Conservation (phyloP, 2,888 invertebrate species). For the Lydus trimaculatus region DNA sequence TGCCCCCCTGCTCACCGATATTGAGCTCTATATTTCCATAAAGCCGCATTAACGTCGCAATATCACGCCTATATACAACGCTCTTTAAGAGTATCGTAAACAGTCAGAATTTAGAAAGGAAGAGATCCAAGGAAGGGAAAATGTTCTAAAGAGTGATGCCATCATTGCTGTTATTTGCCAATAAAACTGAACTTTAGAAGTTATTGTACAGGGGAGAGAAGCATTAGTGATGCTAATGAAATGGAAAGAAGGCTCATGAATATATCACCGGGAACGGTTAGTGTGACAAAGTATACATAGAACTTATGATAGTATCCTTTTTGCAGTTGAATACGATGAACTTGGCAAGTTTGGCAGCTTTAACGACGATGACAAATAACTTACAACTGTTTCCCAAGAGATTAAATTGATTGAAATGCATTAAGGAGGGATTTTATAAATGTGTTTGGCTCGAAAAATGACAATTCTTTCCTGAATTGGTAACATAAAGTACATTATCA, state of each 20-base stretch:
- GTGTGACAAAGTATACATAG: conserved; percentile 32
- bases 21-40: conserved; percentile 67
- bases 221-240: conserved; percentile 52
- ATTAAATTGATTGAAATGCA: conserved; percentile 4
- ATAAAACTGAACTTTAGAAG: conserved; percentile 52
- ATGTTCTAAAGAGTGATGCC: conserved; percentile 45
- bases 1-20: conserved; percentile 60
- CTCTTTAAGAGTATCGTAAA: conserved; percentile 53
- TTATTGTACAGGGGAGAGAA: conserved; percentile 45
- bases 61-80: conserved; percentile 53
- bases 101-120: conserved; percentile 48
- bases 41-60: conserved; percentile 66
- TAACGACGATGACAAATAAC: neutral
- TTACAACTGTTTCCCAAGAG: neutral
- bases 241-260: conserved; percentile 49
- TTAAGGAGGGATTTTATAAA: conserved; percentile 1
- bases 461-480: neutral
- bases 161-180: conserved; percentile 51
- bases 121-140: conserved; percentile 36
- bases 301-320: conserved; percentile 23
- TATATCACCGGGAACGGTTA: conserved; percentile 41
- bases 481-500: neutral
- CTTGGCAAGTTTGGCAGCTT: neutral
- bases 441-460: too few relatives aligned
- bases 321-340: neutral